These are phyloP conservation scores for Zaprionus lachaisei DNA, from an alignment of 1,140 invertebrate species.

Conservation along the genomic window DNA sequence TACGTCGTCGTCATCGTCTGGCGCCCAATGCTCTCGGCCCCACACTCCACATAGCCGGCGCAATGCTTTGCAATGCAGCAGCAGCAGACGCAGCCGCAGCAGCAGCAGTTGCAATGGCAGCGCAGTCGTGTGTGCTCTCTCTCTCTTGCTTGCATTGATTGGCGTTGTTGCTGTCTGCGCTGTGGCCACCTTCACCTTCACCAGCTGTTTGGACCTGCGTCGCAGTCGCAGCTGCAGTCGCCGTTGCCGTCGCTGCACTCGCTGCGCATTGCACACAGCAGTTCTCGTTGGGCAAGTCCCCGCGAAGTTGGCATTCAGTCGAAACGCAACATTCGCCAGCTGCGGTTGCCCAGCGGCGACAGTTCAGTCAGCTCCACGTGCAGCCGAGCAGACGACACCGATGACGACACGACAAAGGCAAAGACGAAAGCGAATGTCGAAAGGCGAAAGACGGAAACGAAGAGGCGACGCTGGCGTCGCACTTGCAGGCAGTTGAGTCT, in stretches of 20 bases:
- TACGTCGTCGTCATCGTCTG: slow-evolving; percentile 67
- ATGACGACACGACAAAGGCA: neutral
- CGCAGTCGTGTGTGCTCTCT: slow-evolving; percentile 41
- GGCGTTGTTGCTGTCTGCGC: slow-evolving; percentile 31
- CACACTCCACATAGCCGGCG: slow-evolving; percentile 15
- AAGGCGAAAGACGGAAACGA: neutral
- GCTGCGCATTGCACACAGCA: slow-evolving; percentile 68
- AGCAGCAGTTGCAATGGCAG: slow-evolving; percentile 7
- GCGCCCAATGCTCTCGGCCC: slow-evolving; percentile 42
- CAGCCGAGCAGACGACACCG: neutral
- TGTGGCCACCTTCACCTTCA: slow-evolving; percentile 62
- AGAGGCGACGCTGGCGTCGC: slow-evolving; percentile 17
- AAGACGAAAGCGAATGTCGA: neutral
- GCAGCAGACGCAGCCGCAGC: slow-evolving; percentile 19
- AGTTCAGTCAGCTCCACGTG: slow-evolving; percentile 30
- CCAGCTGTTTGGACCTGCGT: slow-evolving; percentile 33
- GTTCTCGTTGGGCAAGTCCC: slow-evolving; percentile 83
- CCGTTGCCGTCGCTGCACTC: slow-evolving; percentile 1
- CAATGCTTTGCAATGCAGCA: slow-evolving; percentile 33
- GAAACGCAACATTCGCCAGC: slow-evolving; percentile 77
- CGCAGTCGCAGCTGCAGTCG: slow-evolving; percentile 14
- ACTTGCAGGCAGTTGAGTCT: slow-evolving; percentile 49
- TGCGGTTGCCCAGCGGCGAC: slow-evolving; percentile 72
- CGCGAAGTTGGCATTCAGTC: slow-evolving; percentile 73
- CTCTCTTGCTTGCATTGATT: slow-evolving; percentile 54